Evolutionary conservation across 2,113 vertebrate species (phyloP).

Genomic region (Chrysemys picta): DNA sequence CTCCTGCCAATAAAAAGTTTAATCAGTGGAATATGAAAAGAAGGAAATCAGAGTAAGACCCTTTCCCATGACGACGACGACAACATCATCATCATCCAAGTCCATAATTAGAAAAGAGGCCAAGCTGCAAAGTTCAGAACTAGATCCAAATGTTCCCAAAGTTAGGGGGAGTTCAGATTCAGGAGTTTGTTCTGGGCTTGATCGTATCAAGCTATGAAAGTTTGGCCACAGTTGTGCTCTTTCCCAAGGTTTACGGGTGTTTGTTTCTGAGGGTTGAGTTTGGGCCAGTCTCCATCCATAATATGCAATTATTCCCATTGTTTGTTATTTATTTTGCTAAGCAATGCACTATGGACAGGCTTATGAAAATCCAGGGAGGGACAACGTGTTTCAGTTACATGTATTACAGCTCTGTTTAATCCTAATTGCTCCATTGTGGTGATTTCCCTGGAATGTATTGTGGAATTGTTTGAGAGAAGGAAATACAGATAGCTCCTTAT

Average conservation of each 20-base stretch:
- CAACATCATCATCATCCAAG: conserved; percentile 20
- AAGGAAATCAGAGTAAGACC: conserved; percentile 24
- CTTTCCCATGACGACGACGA: conserved; percentile 32
- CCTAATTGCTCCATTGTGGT: rapidly evolving
- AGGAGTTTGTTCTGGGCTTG: too few species aligned
- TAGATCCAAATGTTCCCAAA: not conserved
- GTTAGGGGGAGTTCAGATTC: not conserved
- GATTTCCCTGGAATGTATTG: not conserved
- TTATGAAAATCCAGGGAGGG: not conserved
- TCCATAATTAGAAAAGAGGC: not conserved
- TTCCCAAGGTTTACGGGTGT: not conserved
- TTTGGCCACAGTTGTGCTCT: not conserved
- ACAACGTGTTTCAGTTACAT: not conserved
- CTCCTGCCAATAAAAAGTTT: conserved; percentile 53
- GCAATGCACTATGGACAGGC: not conserved
- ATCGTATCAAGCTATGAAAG: not conserved
- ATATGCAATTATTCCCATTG: not conserved
- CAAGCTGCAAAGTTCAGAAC: not conserved
- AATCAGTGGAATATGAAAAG: not conserved
- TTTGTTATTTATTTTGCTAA: not conserved
- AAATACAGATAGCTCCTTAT: not conserved
- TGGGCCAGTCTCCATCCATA: not conserved
- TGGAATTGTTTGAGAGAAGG: conserved; percentile 3
- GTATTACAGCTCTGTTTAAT: not conserved
- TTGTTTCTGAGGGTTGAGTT: not conserved